Percentiles rank a stretch among this genome's conserved stretches.
phyloP scores from a whole-genome alignment of 1,140 invertebrate genomes.

The Trinorchestia longiramus region DNA sequence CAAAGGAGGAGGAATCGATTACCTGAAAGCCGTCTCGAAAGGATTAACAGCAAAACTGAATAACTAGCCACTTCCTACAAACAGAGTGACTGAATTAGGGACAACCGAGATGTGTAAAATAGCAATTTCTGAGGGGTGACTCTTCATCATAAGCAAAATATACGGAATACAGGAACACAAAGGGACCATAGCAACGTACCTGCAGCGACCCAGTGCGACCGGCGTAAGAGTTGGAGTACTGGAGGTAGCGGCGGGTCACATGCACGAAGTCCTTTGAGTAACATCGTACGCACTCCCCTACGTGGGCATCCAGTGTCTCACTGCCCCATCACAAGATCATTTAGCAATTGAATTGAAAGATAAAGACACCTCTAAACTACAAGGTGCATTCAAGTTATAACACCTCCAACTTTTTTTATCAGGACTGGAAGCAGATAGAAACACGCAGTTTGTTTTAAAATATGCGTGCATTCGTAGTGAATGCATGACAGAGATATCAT shows the following conservation, averaged over 20 bases:
- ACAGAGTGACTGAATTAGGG: not conserved
- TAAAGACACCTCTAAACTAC: too few species aligned
- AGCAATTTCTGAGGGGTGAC: not conserved
- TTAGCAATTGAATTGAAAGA: not conserved
- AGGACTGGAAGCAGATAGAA: too few species aligned
- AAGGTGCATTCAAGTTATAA: too few species aligned
- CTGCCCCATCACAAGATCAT: conserved; percentile 71
- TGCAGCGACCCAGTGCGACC: conserved; percentile 58
- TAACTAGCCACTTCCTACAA: not conserved
- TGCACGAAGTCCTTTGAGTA: conserved; percentile 90
- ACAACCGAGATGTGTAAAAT: not conserved
- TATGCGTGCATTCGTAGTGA: too few species aligned
- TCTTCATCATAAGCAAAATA: not conserved
- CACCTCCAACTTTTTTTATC: too few species aligned
- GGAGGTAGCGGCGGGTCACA: conserved; percentile 81
- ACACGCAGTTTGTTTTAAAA: too few species aligned
- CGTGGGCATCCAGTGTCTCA: conserved; percentile 81
- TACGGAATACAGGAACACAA: not conserved
- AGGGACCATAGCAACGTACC: not conserved
- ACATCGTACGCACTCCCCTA: conserved; percentile 85
- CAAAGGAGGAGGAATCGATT: too few species aligned
- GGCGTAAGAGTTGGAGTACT: conserved; percentile 76
- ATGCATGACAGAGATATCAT: too few species aligned
- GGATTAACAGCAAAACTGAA: too few species aligned
- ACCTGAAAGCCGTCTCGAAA: too few species aligned